Percentiles rank a stretch among this genome's conserved stretches.
These are phyloP conservation scores for Protaetia brevitarsis DNA, from an alignment of 1,140 invertebrate species.

Conservation along the genomic window DNA sequence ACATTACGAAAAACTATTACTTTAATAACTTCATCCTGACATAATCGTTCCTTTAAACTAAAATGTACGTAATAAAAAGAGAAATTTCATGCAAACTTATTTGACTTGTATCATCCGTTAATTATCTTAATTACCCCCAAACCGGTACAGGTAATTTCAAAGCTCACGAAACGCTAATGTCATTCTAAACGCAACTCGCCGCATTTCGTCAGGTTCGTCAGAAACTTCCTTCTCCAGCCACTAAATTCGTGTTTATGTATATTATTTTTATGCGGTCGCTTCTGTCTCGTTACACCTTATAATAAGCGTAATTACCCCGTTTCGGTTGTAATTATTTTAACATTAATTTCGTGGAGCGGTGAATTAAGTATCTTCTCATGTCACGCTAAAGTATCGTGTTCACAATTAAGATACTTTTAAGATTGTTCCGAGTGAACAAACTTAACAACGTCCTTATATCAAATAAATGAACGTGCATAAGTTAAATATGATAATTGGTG, in stretches of 20 bases:
- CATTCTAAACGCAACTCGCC: not conserved
- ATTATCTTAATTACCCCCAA: not conserved
- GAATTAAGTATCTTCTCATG: constrained; percentile 38
- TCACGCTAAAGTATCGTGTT: constrained; percentile 38
- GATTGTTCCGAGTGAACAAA: constrained; percentile 42
- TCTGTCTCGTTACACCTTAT: constrained; percentile 31
- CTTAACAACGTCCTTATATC: constrained; percentile 29
- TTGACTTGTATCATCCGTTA: no score
- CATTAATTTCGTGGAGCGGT: constrained; percentile 42
- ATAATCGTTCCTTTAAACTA: no score
- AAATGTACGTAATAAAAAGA: no score
- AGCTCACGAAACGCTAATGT: not conserved
- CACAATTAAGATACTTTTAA: constrained; percentile 40
- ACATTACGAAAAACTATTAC: no score
- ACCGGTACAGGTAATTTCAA: not conserved
- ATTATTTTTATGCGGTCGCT: constrained; percentile 18
- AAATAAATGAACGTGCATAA: constrained; percentile 11
- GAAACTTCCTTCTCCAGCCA: constrained; percentile 2
- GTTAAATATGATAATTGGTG: constrained; percentile 4
- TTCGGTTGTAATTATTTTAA: constrained; percentile 45
- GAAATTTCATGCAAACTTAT: no score
- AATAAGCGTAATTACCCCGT: constrained; percentile 44
- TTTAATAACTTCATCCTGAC: no score
- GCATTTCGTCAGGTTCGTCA: not conserved
- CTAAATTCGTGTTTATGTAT: constrained; percentile 19